Conservation (phyloP, 2,797 vertebrate genomes). For the Alcedo quadribrachys region DNA sequence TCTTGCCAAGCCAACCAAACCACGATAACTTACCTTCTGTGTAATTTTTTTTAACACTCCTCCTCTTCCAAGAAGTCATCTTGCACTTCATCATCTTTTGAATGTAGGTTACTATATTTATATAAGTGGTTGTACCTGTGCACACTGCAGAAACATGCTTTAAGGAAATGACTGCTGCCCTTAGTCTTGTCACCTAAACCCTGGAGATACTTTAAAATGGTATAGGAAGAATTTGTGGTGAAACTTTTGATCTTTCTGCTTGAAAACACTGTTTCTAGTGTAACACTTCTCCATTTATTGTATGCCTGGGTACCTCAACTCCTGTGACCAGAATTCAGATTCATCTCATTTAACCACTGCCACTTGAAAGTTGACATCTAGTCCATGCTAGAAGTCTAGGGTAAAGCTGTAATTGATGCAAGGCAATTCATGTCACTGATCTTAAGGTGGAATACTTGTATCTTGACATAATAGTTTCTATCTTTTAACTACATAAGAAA, state of each 20-base stretch:
- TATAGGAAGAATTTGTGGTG: background rate
- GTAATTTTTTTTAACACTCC: background rate
- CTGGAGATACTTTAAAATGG: background rate
- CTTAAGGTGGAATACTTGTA: background rate
- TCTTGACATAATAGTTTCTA: background rate
- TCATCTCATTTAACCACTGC: background rate
- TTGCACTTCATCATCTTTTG: background rate
- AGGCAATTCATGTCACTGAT: background rate
- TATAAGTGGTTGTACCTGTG: background rate
- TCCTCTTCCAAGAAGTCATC: background rate
- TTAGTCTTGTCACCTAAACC: background rate
- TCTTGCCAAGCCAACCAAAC: background rate
- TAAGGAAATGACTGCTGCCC: background rate
- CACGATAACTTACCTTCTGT: background rate
- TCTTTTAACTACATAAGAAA: background rate
- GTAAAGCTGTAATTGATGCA: background rate
- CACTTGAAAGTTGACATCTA: background rate
- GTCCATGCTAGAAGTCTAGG: background rate
- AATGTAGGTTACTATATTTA: background rate
- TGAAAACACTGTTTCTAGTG: background rate
- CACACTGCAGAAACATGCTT: background rate
- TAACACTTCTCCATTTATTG: background rate
- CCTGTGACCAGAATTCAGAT: background rate
- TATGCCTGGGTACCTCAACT: background rate
- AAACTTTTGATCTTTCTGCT: background rate